Evolutionary conservation across 2,797 vertebrate genomes (phyloP).

Genomic region (Lacerta agilis): DNA sequence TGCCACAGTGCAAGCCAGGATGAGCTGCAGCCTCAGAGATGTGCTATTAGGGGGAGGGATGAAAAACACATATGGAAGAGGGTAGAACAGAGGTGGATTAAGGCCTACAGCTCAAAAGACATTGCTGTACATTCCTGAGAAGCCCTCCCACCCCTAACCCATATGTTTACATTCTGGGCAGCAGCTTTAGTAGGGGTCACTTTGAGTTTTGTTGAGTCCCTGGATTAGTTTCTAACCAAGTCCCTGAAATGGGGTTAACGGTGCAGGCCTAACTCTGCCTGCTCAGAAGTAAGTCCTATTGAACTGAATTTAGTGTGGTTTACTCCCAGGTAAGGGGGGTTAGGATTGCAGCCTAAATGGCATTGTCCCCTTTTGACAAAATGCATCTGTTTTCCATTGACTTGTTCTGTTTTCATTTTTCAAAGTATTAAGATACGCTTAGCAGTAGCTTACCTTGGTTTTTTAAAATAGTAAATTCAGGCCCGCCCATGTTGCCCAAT

Average conservation of each 20-base stretch:
- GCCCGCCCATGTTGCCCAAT: not conserved
- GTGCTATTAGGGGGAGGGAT: not conserved
- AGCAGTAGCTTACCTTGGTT: not conserved
- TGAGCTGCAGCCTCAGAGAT: not conserved
- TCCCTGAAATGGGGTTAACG: not conserved
- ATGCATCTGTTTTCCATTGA: not conserved
- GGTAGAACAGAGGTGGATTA: not conserved
- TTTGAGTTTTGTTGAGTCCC: not conserved
- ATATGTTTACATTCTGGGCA: slow-evolving; percentile 6
- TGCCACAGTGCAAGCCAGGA: not conserved
- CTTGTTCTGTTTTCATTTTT: not conserved
- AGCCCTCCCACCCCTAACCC: not conserved
- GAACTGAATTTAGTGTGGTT: no score
- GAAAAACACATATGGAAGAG: slow-evolving; percentile 1
- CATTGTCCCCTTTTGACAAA: not conserved
- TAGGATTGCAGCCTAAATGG: not conserved
- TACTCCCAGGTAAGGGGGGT: no score
- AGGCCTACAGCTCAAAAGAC: not conserved
- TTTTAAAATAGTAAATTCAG: no score
- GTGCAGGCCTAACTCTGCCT: no score
- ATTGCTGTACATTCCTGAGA: not conserved
- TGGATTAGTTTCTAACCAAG: not conserved
- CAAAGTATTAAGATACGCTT: not conserved
- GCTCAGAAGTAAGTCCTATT: no score
- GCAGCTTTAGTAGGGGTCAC: slow-evolving; percentile 37